Base-by-base conservation (phyloP, 2,888 invertebrate species). In the Capitulum mitella region DNA sequence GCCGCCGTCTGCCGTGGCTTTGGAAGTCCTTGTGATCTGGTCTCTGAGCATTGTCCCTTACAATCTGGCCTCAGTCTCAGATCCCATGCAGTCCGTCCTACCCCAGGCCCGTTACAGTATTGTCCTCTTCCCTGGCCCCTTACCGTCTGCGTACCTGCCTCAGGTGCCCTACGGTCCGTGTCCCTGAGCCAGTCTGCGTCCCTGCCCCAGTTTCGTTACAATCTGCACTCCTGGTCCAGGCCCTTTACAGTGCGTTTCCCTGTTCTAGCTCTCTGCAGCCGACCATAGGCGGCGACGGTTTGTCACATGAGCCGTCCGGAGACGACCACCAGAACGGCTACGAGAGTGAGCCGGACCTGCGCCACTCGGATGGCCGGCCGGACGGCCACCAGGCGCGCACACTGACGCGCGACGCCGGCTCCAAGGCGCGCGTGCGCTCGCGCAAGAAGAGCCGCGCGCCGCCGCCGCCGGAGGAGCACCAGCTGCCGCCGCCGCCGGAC, bases 281-380 rank as follows among this genome's bases (percentile, higher is more conserved):
- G 22, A 22, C 19, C 19, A 19, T 70, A 26, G 40, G 26, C 1
- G 34, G 19, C 34, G 26, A 26, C 22, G 26, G 37, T 12, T n/a
- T n/a, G n/a, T n/a, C n/a, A n/a, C 6, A 43, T 5, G 43, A 43
- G 43, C 43, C 43, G 16, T 37, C 37, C 37, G 70, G 10, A 5
- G 37, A 14, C 37, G 37, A 70, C 37, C 37, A 6, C 26, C 79
- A 79, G 64, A 79, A 81, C 75, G 80, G 89, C 82, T 92, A 90
- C 85, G 92, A 90, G 78, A 92, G 92, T 78, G 92, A 92, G 84
- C 93, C 93, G 32, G 92, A 93, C 85, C 86, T 93, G 58, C 84
- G 87, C 29, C 86, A 83, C 3, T 22, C 40, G 26, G 22, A 26
- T 22, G 70, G 3, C 37, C 40, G 40, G 26, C 12, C 32, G 22